Base-by-base conservation (phyloP, 2,888 invertebrate genomes). In the Chymomyza amoena region DNA sequence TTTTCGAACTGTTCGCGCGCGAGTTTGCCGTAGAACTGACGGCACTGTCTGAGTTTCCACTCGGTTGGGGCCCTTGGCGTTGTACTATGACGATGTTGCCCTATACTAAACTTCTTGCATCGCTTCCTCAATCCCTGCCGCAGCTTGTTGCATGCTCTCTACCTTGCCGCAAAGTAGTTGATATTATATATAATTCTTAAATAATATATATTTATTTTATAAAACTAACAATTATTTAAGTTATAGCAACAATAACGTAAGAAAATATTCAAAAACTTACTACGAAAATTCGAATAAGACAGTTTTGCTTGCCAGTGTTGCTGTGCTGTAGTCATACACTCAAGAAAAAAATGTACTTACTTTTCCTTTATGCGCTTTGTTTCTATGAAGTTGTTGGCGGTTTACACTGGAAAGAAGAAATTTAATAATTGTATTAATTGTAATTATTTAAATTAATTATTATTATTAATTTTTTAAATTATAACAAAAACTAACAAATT, bases 1-100 rank as follows among this genome's bases (percentile, higher is more conserved):
- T 69, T 70, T 79, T 75, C 71, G 75, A 88, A 88, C 89, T 78
- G 88, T 87, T 89, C 86, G 89, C 88, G 88, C 89, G 88, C 83
- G 78, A 82, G 80, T 82, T 85, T 82, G 72, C 76, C 78, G 76
- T 85, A 69, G 73, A 88, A 83, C 83, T 83, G 77, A 79, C 61
- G 64, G 61, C 79, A 69, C 25, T 18, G 54, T 51, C 45, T 36
- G 68, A 54, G 52, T 45, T 57, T 54, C 39, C 67, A 56, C 66
- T 68, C 54, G 68, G 64, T 20, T 62, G 80, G 10, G 50, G 65
- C 25, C 20, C 16, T 39, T 65, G 45, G 59, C 65, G 65, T 32
- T 32, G 32, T 59, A 25, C 20, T 45, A 28, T 50, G 2, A 28
- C 57, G 2, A 56, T 56, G 65, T 57, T 65, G 57, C 65, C 65